Evolutionary conservation across 2,888 invertebrate species (phyloP), one percentile per base, ranked within the genome.

Genomic region (Anoplius nigerrimus): DNA sequence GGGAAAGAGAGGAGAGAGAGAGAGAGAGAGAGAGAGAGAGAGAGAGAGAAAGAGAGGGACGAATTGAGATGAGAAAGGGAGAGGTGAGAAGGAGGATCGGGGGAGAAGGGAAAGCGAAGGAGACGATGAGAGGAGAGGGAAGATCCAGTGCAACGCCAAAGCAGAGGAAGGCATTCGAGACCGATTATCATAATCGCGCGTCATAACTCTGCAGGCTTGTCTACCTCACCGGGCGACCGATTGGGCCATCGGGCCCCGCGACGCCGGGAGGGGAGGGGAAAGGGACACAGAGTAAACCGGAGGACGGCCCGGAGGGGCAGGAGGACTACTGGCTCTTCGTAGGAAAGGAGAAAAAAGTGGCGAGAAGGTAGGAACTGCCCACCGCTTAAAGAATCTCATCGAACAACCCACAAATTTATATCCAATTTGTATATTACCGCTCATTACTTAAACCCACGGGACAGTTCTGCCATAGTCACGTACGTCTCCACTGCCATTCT

Each of bases 131-230:
- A 57, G 27, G 60, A 51, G 61, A 68, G 71, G 69, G 53, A 65
- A 59, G 59, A 62, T 62, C 70, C 82, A 72, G 72, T 66, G 77
- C 75, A 75, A 66, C 60, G 53, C 63, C 56, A 70, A 71, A 72
- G 71, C 71, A 74, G 79, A 74, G 79, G 76, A 75, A 79, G 76
- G 79, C 72, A 78, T 79, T 76, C 71, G 78, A 79, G 80, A 81
- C 79, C 84, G 84, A 84, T 84, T 84, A 84, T 84, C 84, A 84
- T 84, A 84, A 84, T 84, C 84, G 82, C 84, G 83, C 84, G 84
- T 84, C 84, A 84, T 84, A 84, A 84, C 84, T 84, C 82, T 81
- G 82, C 78, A 69, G 81, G 82, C 82, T 79, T 79, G 82, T 78
- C 82, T 80, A 79, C 81, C 79, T 74, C 71, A 71, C 72, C 75